These are phyloP conservation scores for Peribatodes rhomboidaria DNA, from an alignment of 2,888 invertebrate species.

Conservation along the genomic window DNA sequence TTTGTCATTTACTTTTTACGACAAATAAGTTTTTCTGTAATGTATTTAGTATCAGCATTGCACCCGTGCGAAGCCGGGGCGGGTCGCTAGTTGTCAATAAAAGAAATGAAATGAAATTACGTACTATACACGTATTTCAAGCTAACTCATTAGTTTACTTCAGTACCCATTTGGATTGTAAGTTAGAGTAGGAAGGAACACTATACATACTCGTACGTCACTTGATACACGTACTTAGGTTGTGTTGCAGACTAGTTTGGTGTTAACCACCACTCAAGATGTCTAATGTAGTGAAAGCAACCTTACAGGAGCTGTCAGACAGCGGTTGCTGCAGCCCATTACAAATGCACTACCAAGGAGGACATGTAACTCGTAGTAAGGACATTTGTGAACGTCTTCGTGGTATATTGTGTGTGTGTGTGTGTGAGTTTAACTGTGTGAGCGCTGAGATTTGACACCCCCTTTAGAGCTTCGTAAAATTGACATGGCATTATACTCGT, in stretches of 20 bases:
- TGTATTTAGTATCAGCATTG: too few species aligned
- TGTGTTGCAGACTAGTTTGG: neutral
- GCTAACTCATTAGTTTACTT: too few species aligned
- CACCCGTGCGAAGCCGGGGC: too few species aligned
- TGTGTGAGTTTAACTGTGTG: too few species aligned
- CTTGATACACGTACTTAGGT: neutral
- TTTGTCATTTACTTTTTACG: too few species aligned
- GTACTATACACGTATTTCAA: too few species aligned
- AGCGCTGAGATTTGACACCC: too few species aligned
- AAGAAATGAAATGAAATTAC: too few species aligned
- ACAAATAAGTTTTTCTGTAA: too few species aligned
- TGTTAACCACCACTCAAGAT: slow-evolving; percentile 21
- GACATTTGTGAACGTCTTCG: slow-evolving; percentile 9
- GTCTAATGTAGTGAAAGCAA: slow-evolving; percentile 18
- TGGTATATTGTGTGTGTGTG: neutral
- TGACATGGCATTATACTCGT: too few species aligned
- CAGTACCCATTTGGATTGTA: neutral
- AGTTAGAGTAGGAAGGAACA: neutral
- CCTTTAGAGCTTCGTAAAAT: too few species aligned
- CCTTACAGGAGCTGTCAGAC: slow-evolving; percentile 8
- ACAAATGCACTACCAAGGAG: slow-evolving; percentile 7
- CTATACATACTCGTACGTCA: neutral
- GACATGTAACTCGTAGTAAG: neutral
- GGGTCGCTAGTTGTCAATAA: too few species aligned
- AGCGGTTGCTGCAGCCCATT: slow-evolving; percentile 2